Evolutionary conservation across 2,797 vertebrate genomes (phyloP), one percentile per base, ranked within the genome.

Genomic region (Onychomys torridus): DNA sequence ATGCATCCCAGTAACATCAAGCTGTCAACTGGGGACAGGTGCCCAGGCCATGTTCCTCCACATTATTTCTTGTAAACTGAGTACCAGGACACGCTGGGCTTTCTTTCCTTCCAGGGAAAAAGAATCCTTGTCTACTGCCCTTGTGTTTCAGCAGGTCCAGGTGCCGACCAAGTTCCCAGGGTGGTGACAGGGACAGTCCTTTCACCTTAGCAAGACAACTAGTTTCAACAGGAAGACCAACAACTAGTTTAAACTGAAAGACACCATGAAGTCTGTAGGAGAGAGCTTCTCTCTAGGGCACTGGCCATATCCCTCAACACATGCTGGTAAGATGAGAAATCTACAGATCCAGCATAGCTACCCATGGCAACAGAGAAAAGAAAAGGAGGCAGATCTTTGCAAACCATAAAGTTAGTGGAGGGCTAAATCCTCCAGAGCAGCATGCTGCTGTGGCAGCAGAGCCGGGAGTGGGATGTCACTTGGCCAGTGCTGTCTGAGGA

Each of bases 381-480:
- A n/a, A 76, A 43, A 21, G 2, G 1, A 17, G 34, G 40, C 0
- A 3, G 46, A 63, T 12, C 10, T 27, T 4, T 0, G 8, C 11
- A 55, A 37, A 65, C 40, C 4, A 10, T 34, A 19, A 6, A 34
- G 57, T 0, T 2, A 5, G 14, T 17, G 6, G 67, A 52, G 5
- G 23, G 21, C 1, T 6, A 12, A 29, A 5, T 1, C 2, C 29
- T 69, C 25, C 0, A 3, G 71, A 21, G 8, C 2, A 34, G 79
- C 10, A 7, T 23, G 55, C 8, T 0, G 0, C 25, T 6, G 0
- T 0, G 27, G 63, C 16, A 46, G 37, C 19, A 46, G 65, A 0
- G 1, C 57, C 9, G 3, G n/a, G 32, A 34, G 16, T 17, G 32
- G 17, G 19, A 84, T 32, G 2, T 12, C 40, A 65, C 82, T 34